Conservation (phyloP, 2,113 vertebrate genomes). For the Gasterosteus nipponicus region DNA sequence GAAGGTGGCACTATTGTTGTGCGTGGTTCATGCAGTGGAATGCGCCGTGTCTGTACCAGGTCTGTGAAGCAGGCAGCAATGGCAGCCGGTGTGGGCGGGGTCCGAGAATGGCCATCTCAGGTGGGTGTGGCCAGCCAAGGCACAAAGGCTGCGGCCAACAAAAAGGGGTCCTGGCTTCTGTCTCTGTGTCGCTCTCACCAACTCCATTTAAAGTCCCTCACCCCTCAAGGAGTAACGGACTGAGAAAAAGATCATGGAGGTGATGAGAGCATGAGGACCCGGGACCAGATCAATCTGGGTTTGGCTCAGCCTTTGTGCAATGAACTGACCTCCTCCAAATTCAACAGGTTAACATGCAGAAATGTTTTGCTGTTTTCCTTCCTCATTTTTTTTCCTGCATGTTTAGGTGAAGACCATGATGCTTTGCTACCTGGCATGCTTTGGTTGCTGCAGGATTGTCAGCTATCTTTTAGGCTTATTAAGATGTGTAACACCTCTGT, state of each 20-base stretch:
- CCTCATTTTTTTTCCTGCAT: conserved; percentile 3
- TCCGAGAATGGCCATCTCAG: conserved; percentile 80
- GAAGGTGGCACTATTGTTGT: conserved; percentile 85
- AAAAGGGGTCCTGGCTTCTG: conserved; percentile 66
- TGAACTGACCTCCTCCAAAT: conserved; percentile 76
- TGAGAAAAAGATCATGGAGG: conserved; percentile 71
- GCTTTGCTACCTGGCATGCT: conserved; percentile 73
- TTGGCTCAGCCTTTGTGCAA: conserved; percentile 83
- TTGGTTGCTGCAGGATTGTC: conserved; percentile 63
- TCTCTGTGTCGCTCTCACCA: conserved; percentile 61
- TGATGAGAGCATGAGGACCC: conserved; percentile 68
- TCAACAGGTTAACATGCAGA: conserved; percentile 79
- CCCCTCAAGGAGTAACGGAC: conserved; percentile 64
- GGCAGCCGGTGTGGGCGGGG: conserved; percentile 81
- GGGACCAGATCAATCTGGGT: conserved; percentile 59
- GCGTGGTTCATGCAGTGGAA: conserved; percentile 91
- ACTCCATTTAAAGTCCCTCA: conserved; percentile 71
- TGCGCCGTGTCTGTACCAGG: conserved; percentile 83
- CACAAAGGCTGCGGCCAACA: conserved; percentile 83
- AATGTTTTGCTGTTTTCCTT: conserved; percentile 29
- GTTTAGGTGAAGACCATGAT: conserved; percentile 60
- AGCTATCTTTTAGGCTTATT: conserved; percentile 40
- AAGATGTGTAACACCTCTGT: conserved; percentile 72
- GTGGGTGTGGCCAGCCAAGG: conserved; percentile 81
- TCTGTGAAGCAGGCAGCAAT: conserved; percentile 87